Conservation (phyloP, 2,113 vertebrate species). For the Alethe diademata region DNA sequence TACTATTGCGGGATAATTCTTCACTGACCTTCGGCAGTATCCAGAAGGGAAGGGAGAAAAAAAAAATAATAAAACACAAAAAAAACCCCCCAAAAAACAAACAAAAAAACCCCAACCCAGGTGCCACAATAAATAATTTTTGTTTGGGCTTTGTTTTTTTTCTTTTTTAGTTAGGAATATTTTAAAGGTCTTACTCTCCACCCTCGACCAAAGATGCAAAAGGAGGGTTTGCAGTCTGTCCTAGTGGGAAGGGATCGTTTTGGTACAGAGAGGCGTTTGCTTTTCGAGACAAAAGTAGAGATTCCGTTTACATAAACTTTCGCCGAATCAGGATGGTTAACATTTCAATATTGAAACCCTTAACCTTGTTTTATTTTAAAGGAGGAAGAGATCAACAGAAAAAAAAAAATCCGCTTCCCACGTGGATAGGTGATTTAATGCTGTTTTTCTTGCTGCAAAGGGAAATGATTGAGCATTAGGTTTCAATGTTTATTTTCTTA, state of each 20-base stretch:
- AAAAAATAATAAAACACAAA: not conserved
- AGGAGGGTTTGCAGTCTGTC: not conserved
- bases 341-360: slow-evolving; percentile 57
- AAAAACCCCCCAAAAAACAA: not conserved
- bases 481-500: slow-evolving; percentile 84
- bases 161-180: not conserved
- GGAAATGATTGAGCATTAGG: slow-evolving; percentile 79
- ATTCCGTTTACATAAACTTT: slow-evolving; percentile 51
- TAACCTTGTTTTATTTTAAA: slow-evolving; percentile 61
- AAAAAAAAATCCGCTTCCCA: slow-evolving; percentile 68
- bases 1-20: not conserved
- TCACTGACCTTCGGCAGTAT: not conserved
- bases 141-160: not conserved
- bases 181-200: not conserved
- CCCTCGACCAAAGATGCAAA: not conserved
- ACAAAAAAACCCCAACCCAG: fast-evolving
- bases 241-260: not conserved
- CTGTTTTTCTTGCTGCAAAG: slow-evolving; percentile 78
- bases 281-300: not conserved
- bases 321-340: not conserved
- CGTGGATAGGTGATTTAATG: slow-evolving; percentile 78
- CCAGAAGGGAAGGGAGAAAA: not conserved
- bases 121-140: not conserved
- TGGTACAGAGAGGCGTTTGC: not conserved
- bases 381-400: not conserved